Percentiles rank a stretch among this genome's conserved stretches.
Evolutionary conservation across 1,140 invertebrate genomes (phyloP).

Genomic region (Cydia amplana): DNA sequence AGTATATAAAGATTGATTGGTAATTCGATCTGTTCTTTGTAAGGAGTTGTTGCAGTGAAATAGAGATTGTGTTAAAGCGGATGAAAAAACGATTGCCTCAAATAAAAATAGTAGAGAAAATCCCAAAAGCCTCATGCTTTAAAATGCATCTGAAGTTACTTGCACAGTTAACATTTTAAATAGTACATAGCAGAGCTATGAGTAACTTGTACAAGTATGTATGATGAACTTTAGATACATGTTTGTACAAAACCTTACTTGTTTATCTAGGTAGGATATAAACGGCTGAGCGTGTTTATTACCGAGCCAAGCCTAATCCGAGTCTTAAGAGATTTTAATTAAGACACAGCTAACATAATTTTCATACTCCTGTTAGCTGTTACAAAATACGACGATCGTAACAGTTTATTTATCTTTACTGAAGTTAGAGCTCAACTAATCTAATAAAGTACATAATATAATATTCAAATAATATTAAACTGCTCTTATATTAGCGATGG

Average conservation of each 20-base stretch:
- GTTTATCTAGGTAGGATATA: not conserved
- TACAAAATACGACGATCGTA: not conserved
- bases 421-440: not conserved
- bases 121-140: too few relatives aligned
- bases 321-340: conserved; percentile 25
- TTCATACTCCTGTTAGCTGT: not conserved
- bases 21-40: too few relatives aligned
- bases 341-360: conserved; percentile 24
- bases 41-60: too few relatives aligned
- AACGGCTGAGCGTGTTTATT: not conserved
- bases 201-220: too few relatives aligned
- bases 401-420: not conserved
- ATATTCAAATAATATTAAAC: not conserved
- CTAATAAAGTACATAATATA: not conserved
- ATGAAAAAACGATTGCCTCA: too few relatives aligned
- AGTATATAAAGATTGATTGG: too few relatives aligned
- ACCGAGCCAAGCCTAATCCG: conserved; percentile 2
- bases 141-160: too few relatives aligned
- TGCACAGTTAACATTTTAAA: too few relatives aligned
- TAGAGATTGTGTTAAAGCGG: too few relatives aligned
- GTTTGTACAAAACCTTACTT: not conserved
- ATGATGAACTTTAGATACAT: too few relatives aligned
- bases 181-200: too few relatives aligned
- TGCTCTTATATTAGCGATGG: not conserved
- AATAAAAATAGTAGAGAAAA: too few relatives aligned